Evolutionary conservation across 2,888 invertebrate species (phyloP).

Genomic region (Zhuqinia jingwanae): DNA sequence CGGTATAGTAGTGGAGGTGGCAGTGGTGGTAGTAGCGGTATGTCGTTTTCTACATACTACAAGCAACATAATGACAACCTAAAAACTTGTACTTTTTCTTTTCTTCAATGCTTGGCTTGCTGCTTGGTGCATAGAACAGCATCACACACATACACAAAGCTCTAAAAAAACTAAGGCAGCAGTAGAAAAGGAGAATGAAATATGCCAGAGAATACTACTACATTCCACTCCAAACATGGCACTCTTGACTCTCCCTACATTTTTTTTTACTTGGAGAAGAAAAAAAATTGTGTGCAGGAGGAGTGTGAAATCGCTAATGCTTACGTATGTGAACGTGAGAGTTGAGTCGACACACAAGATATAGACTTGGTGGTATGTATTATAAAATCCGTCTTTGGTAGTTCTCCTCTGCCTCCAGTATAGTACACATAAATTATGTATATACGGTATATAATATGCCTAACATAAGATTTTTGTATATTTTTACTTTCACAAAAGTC

Average conservation of each 20-base stretch:
- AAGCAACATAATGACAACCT: conserved; percentile 36
- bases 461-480: too few species aligned
- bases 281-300: conserved; percentile 7
- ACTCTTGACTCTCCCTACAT: not conserved
- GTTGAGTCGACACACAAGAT: too few species aligned
- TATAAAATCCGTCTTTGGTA: not conserved
- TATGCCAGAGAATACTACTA: not conserved
- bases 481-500: too few species aligned
- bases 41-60: conserved; percentile 16
- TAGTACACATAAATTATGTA: too few species aligned
- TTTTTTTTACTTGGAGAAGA: not conserved
- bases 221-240: not conserved
- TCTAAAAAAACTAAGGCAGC: conserved; percentile 23
- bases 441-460: too few species aligned
- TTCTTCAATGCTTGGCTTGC: conserved; percentile 7
- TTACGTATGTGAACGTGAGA: conserved; percentile 5
- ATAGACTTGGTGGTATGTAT: too few species aligned
- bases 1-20: too few species aligned
- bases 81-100: conserved; percentile 23
- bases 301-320: too few species aligned
- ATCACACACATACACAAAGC: not conserved
- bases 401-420: too few species aligned
- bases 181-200: not conserved
- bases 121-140: not conserved
- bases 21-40: conserved; percentile 7